These are phyloP conservation scores for Cenopis cana DNA, from an alignment of 2,888 invertebrate species.

Conservation along the genomic window DNA sequence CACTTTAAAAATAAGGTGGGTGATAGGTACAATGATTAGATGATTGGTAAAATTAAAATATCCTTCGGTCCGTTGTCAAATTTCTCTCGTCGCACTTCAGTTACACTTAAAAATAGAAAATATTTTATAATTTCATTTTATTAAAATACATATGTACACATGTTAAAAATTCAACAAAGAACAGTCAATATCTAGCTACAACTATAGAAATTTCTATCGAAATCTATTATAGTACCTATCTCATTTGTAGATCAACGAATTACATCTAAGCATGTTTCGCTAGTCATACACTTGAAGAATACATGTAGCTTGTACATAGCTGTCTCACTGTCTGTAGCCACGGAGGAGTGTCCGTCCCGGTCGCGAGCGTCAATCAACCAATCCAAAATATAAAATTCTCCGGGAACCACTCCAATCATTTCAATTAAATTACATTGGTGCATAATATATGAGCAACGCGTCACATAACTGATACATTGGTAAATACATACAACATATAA, in stretches of 20 bases:
- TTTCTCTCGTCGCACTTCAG: conserved; percentile 82
- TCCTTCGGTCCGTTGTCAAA: conserved; percentile 65
- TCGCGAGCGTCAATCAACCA: conserved; percentile 2
- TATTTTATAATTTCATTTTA: conserved; percentile 64
- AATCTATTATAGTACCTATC: conserved; percentile 28
- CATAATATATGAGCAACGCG: conserved; percentile 3
- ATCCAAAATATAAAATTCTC: conserved; percentile 25
- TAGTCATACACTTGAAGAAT: conserved; percentile 36
- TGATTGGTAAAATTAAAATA: conserved; percentile 65
- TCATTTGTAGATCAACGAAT: conserved; percentile 32
- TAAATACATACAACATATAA: conserved; percentile 47
- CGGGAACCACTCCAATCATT: background rate
- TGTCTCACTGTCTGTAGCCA: background rate
- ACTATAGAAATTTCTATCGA: conserved; percentile 49
- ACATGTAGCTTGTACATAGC: conserved; percentile 18
- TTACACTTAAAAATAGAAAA: conserved; percentile 80
- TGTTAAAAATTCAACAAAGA: conserved; percentile 70
- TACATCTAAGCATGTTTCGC: conserved; percentile 32
- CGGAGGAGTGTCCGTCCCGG: background rate
- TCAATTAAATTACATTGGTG: conserved; percentile 14
- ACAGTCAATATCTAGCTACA: conserved; percentile 62
- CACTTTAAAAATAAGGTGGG: conserved; percentile 79
- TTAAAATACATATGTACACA: conserved; percentile 75
- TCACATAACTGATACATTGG: conserved; percentile 3
- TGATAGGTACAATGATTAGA: conserved; percentile 56